Conservation (phyloP, 2,888 invertebrate genomes). For the Cartodere bifasciata region DNA sequence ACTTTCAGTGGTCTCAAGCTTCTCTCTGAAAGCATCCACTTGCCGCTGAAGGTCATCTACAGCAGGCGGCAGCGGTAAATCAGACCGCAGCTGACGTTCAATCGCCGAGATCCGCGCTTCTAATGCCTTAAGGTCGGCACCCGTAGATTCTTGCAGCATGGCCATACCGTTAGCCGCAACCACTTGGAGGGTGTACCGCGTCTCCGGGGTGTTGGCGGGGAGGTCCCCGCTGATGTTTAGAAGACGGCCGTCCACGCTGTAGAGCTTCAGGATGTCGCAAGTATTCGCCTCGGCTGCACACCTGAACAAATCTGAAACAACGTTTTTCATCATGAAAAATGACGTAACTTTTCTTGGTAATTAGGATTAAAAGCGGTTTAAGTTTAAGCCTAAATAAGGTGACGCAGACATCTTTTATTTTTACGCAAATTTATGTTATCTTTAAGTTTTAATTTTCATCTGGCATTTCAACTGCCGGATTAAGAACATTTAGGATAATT, state of each 20-base stretch:
- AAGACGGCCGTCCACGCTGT: constrained; percentile 45
- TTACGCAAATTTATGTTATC: too few relatives aligned
- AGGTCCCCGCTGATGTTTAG: constrained; percentile 48
- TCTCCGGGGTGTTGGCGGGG: constrained; percentile 42
- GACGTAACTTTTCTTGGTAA: too few relatives aligned
- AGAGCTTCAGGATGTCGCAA: constrained; percentile 52
- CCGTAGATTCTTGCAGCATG: constrained; percentile 33
- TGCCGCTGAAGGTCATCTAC: constrained; percentile 45
- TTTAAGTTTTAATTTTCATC: too few relatives aligned
- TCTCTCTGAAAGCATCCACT: constrained; percentile 44
- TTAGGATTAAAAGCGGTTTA: too few relatives aligned
- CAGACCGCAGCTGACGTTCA: constrained; percentile 42
- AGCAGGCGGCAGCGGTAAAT: constrained; percentile 39
- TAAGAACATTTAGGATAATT: too few relatives aligned
- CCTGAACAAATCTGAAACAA: constrained; percentile 48
- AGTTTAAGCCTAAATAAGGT: too few relatives aligned
- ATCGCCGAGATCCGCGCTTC: constrained; percentile 45
- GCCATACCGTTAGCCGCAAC: constrained; percentile 33
- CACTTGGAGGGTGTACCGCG: constrained; percentile 33
- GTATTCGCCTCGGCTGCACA: constrained; percentile 54
- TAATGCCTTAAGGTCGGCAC: constrained; percentile 41
- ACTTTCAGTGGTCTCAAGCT: constrained; percentile 48
- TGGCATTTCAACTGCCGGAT: too few relatives aligned
- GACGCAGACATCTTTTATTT: too few relatives aligned
- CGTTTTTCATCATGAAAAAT: too few relatives aligned